Evolutionary conservation across 2,797 vertebrate genomes (phyloP).

Genomic region (Gymnoscopelus braueri): DNA sequence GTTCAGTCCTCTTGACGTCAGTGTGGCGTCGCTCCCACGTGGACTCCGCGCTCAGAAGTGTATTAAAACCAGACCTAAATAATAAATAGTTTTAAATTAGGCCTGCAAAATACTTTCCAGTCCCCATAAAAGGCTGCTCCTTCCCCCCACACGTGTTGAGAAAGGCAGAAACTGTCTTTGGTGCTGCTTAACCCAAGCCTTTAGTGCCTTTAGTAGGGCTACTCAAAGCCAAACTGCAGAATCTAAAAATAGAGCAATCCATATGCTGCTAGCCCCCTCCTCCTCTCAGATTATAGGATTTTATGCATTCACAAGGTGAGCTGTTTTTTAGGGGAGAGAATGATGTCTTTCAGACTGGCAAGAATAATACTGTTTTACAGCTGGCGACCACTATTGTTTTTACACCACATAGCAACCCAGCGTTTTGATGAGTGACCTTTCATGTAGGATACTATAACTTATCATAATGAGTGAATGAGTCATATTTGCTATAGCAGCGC

Average conservation of each 20-base stretch:
- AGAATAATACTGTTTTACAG: neutral
- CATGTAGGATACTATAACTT: conserved; percentile 28
- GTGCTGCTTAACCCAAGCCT: conserved; percentile 24
- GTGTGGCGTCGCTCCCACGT: conserved; percentile 49
- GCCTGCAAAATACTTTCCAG: conserved; percentile 61
- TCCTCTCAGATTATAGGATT: conserved; percentile 54
- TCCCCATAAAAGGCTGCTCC: conserved; percentile 39
- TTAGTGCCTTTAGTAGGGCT: neutral
- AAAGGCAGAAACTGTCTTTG: conserved; percentile 42
- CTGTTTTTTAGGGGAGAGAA: conserved; percentile 53
- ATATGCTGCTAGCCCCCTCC: conserved; percentile 53
- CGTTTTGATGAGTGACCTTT: conserved; percentile 31
- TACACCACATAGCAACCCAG: conserved; percentile 20
- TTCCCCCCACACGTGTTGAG: conserved; percentile 35
- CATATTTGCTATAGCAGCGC: conserved; percentile 26
- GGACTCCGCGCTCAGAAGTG: conserved; percentile 32
- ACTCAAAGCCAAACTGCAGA: conserved; percentile 52
- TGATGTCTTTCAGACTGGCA: conserved; percentile 46
- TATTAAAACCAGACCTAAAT: conserved; percentile 59
- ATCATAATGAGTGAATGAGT: conserved; percentile 58
- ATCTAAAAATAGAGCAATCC: conserved; percentile 70
- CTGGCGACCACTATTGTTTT: conserved; percentile 34
- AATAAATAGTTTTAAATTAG: conserved; percentile 60
- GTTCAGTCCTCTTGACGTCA: conserved; percentile 46
- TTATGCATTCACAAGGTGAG: conserved; percentile 58